These are phyloP conservation scores for Pemphredon lugubris DNA, from an alignment of 2,888 invertebrate species.

Conservation along the genomic window DNA sequence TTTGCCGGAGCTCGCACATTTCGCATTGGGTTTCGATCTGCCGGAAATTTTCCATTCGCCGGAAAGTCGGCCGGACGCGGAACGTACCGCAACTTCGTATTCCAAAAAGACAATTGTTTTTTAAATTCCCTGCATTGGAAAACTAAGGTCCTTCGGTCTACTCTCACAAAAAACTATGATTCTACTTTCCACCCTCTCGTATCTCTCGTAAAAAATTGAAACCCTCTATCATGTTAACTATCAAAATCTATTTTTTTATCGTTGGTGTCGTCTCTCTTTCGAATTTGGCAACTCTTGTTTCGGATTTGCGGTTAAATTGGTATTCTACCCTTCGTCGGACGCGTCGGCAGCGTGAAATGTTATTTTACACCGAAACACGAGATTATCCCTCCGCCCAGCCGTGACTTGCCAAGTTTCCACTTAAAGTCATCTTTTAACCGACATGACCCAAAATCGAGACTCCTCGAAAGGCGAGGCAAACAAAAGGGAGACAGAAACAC, in stretches of 20 bases:
- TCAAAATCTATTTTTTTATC: no score
- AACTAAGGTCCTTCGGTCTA: no score
- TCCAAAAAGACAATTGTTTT: no score
- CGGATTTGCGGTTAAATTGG: neutral
- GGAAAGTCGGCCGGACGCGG: neutral
- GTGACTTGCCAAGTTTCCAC: slow-evolving; percentile 44
- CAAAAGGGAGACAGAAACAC: neutral
- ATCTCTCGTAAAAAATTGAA: no score
- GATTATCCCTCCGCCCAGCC: neutral
- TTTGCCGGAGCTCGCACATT: neutral
- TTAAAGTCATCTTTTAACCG: slow-evolving; percentile 22
- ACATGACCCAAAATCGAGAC: slow-evolving; percentile 22
- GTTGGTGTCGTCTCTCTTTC: neutral
- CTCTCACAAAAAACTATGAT: no score
- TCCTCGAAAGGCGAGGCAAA: neutral
- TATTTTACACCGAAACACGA: slow-evolving; percentile 7
- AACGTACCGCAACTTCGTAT: neutral
- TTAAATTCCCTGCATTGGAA: no score
- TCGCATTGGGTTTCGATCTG: slow-evolving; percentile 6
- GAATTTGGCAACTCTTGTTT: neutral
- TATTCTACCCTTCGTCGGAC: slow-evolving; percentile 6
- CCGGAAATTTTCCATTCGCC: slow-evolving; percentile 1
- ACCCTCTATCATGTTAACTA: no score
- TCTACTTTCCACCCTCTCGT: no score
- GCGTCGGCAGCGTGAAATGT: slow-evolving; percentile 1